These are phyloP conservation scores for Oxyteleia sp. DNA, from an alignment of 2,888 invertebrate genomes.

Conservation along the genomic window DNA sequence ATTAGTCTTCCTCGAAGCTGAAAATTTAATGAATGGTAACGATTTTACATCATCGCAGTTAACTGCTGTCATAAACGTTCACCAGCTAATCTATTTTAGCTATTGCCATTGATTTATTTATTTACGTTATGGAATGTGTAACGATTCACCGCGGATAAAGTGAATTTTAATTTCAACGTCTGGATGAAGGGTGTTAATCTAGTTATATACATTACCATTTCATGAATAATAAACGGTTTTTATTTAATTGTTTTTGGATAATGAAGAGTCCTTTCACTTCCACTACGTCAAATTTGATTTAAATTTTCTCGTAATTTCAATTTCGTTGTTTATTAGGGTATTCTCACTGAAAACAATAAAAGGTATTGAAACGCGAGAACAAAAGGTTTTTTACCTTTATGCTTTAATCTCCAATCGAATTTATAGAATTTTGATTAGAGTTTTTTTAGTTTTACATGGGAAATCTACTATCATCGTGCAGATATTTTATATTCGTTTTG, in stretches of 20 bases:
- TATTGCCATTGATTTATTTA: slow-evolving; percentile 8
- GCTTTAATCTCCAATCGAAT: slow-evolving; percentile 15
- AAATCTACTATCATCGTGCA: too few relatives aligned
- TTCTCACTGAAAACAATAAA: slow-evolving; percentile 2
- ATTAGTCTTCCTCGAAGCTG: slow-evolving; percentile 28
- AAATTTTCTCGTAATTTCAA: neutral
- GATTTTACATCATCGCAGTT: slow-evolving; percentile 36
- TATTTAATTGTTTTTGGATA: too few relatives aligned
- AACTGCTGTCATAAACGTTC: slow-evolving; percentile 33
- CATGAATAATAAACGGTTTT: too few relatives aligned
- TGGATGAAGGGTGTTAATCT: too few relatives aligned
- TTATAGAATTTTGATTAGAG: neutral
- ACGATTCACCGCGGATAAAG: too few relatives aligned
- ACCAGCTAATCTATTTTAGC: slow-evolving; percentile 22
- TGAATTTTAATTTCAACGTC: too few relatives aligned
- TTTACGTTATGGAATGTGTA: slow-evolving; percentile 11
- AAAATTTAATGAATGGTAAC: slow-evolving; percentile 42
- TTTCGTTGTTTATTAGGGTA: neutral
- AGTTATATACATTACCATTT: too few relatives aligned
- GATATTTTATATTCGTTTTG: too few relatives aligned
- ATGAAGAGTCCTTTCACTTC: neutral
- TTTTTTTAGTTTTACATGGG: neutral
- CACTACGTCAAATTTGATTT: too few relatives aligned
- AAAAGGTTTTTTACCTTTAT: slow-evolving; percentile 4
- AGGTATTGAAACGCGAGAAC: neutral